phyloP scores from a whole-genome alignment of 2,888 invertebrate species.

The Sphinx pinastri region DNA sequence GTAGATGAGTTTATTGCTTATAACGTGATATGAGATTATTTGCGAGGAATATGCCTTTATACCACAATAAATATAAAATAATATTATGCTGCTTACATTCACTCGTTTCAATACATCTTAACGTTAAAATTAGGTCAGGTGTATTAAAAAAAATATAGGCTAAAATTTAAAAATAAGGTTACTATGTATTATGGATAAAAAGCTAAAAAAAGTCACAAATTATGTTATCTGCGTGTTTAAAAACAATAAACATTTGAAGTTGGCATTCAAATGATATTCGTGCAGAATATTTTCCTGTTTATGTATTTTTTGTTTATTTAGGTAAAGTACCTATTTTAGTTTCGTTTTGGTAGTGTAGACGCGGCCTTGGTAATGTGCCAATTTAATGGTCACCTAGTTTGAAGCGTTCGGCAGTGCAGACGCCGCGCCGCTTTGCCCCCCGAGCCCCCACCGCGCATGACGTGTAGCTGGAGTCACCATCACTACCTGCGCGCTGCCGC shows the following conservation, averaged over 20 bases:
- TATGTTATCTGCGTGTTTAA: background rate
- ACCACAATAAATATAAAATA: background rate
- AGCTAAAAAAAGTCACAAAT: background rate
- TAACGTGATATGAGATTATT: background rate
- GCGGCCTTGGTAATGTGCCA: slow-evolving; percentile 26
- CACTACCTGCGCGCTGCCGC: slow-evolving; percentile 42
- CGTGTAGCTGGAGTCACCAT: slow-evolving; percentile 47
- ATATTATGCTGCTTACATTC: background rate
- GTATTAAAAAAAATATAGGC: too few species aligned
- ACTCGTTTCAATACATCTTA: background rate
- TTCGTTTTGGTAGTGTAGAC: background rate
- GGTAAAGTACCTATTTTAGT: background rate
- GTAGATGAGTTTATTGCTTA: slow-evolving; percentile 47
- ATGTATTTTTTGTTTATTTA: slow-evolving; percentile 12
- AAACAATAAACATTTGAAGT: slow-evolving; percentile 3
- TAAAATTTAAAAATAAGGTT: too few species aligned
- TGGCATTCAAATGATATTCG: slow-evolving; percentile 7
- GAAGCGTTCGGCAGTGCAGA: slow-evolving; percentile 54
- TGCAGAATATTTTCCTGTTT: background rate
- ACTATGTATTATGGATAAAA: background rate
- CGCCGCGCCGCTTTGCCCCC: slow-evolving; percentile 65
- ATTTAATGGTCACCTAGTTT: slow-evolving; percentile 56
- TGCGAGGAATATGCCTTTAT: background rate
- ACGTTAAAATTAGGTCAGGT: too few species aligned
- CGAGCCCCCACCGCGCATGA: slow-evolving; percentile 55